Evolutionary conservation across 2,797 vertebrate genomes (phyloP), one percentile per base, ranked within the genome.

Genomic region (Manis javanica): DNA sequence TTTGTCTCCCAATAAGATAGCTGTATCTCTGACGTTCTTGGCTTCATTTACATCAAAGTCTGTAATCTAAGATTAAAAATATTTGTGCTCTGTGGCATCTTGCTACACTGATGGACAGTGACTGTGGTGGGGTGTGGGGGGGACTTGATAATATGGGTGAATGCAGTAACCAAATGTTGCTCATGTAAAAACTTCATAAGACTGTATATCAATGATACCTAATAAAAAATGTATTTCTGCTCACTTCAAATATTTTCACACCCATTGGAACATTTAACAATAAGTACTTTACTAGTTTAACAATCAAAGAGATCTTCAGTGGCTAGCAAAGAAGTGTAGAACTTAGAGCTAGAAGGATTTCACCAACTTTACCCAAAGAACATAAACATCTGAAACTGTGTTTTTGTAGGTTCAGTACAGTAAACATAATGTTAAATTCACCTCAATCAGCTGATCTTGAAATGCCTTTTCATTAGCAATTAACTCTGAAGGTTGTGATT

Each of bases 381-480:
- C n/a, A 87, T 64, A 90, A 66, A 42, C 68, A 86, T n/a, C 5
- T 49, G 21, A 69, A 91, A 64, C 37, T 46, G 16, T 71, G 39
- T 15, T 49, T 93, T 85, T 55, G n/a, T 42, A 64, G 2, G 11
- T 53, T 88, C 61, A 86, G 86, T 37, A 64, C 16, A 88, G 69
- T 19, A 39, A 3, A 34, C 3, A 85, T 4, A 95, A 64, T 71
- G 72, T 66, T 75, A 84, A 87, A 96, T 97, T 98, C 66, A 94
- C 96, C 87, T 96, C 68, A 51, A 26, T n/a, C 55, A 77, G 6
- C 34, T 87, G 85, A 55, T 96, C 87, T 82, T 97, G 96, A 96
- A 96, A 93, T 84, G 90, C 24, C 82, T 96, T 98, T 31, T 95
- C 97, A 87, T 86, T 83, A 89, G 97, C 92, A 79, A 97, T 97